Evolutionary conservation across 1,140 invertebrate genomes (phyloP).

Genomic region (Globodera rostochiensis): DNA sequence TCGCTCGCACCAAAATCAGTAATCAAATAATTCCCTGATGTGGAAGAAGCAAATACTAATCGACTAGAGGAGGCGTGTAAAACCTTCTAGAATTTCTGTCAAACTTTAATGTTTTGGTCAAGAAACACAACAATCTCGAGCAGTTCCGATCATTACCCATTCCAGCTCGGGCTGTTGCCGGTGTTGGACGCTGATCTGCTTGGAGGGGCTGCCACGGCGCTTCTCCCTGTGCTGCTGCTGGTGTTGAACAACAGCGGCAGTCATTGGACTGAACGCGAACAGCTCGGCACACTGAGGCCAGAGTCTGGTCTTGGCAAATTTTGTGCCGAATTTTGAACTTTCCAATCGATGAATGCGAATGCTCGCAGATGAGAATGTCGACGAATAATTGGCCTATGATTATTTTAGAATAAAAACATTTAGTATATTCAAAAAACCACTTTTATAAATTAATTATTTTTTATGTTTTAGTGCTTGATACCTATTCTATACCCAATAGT

Average conservation of each 20-base stretch:
- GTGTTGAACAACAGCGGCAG: too few relatives aligned
- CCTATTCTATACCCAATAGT: too few relatives aligned
- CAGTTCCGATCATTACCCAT: neutral
- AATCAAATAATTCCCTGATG: too few relatives aligned
- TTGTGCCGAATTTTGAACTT: neutral
- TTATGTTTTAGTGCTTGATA: too few relatives aligned
- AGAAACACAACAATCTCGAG: too few relatives aligned
- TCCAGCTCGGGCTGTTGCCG: constrained; percentile 11
- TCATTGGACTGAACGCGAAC: neutral
- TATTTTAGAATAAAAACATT: too few relatives aligned
- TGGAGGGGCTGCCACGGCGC: neutral
- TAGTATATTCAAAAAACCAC: too few relatives aligned
- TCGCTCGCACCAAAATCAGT: accelerated
- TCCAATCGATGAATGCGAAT: neutral
- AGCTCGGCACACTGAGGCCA: neutral
- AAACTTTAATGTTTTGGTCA: too few relatives aligned
- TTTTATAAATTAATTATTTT: too few relatives aligned
- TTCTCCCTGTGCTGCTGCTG: neutral
- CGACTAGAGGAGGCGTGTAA: too few relatives aligned
- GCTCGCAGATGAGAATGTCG: too few relatives aligned
- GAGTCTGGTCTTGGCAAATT: neutral
- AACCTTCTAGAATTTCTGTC: too few relatives aligned
- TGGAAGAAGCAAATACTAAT: accelerated
- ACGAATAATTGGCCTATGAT: neutral
- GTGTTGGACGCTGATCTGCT: neutral